Base-by-base conservation (phyloP, 2,797 vertebrate genomes). In the Apodemus agrarius region DNA sequence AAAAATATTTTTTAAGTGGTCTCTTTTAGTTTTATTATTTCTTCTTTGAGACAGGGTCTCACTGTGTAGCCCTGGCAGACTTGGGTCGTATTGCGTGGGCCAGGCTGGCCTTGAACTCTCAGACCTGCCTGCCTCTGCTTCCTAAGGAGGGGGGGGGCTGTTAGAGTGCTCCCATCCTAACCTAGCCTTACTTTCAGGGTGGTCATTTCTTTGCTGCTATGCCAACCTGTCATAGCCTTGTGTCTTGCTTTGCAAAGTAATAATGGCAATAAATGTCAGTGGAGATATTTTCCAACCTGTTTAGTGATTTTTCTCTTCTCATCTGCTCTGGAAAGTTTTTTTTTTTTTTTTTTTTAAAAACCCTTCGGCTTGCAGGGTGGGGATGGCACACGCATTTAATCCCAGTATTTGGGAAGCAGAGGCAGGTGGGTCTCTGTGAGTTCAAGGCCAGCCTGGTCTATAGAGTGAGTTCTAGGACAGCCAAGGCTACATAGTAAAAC, bases 291-390 rank as follows among this genome's bases (percentile, higher is more conserved):
- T 63, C 57, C 69, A 74, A 34, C 65, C 46, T 67, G n/a, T 81
- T 88, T 57, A 69, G 81, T 84, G 80, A 59, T 92, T 93, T 88
- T 65, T 40, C 80, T 94, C 63, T 12, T 83, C 67, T 90, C 43
- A n/a, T 76, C 43, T 67, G 65, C 43, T 93, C 61, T 46, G 8
- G 74, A 79, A 83, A 82, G 26, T 72, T 82, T 34, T 43, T 43
- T 43, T 43, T 92, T 52, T 54, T 49, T 72, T 82, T 34, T 43
- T 43, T 43, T 43, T 92, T 52, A 49, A 49, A 43, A 75, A 75
- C 22, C 11, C 37, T 40, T 75, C 74, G 43, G 72, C 74, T 75
- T 43, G 21, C 11, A 46, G 40, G 74, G 24, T 46, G 6, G 40
- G 22, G 5, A 24, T 46, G 10, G 10, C 22, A 75, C 72, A 40